Base-by-base conservation (phyloP, 2,113 vertebrate genomes). In the Gasterosteus aculeatus region DNA sequence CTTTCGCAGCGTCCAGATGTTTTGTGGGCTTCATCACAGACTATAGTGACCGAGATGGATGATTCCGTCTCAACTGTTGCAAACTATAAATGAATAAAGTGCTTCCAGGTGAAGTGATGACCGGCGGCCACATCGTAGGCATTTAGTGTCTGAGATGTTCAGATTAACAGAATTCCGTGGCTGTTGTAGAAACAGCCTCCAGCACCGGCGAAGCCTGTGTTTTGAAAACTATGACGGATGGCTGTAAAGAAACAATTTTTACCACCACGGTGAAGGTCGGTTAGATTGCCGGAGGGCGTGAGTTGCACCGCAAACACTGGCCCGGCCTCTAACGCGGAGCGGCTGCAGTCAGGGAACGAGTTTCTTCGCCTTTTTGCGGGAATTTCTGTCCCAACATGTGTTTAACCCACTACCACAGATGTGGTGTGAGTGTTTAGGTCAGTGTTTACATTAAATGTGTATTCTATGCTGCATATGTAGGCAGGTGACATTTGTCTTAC, bases 361-460 rank as follows among this genome's bases (percentile, higher is more conserved):
- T 69, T 39, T 69, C 70, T 78, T 81, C 68, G 49, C 69, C 63
- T 26, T 42, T 18, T 7, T 54, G 12, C 3, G 74, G 66, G 41
- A 64, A 56, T 73, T 83, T 26, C 77, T 39, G 39, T 66, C 75
- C 69, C 75, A 80, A 85, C 89, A 90, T 91, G 87, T 83, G 91
- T 75, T 91, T 73, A 83, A 85, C 81, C 51, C 74, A 33, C 86
- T 75, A 69, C 47, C 67, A 44, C 72, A 75, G 62, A 86, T 84
- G 84, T 72, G 63, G 73, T 68, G 19, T 42, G 54, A 56, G 68
- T 4, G 9, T 78, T 71, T 38, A 58, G 57, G 41, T 58, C 12
- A 72, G 60, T 47, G 68, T 84, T 81, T 81, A 69, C 5, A 3
- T 77, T 78, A 29, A 70, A 77, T 82, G 38, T 41, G 69, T 33